These are phyloP conservation scores for Muscicapa adusta DNA, from an alignment of 2,113 vertebrate species.

Conservation along the genomic window DNA sequence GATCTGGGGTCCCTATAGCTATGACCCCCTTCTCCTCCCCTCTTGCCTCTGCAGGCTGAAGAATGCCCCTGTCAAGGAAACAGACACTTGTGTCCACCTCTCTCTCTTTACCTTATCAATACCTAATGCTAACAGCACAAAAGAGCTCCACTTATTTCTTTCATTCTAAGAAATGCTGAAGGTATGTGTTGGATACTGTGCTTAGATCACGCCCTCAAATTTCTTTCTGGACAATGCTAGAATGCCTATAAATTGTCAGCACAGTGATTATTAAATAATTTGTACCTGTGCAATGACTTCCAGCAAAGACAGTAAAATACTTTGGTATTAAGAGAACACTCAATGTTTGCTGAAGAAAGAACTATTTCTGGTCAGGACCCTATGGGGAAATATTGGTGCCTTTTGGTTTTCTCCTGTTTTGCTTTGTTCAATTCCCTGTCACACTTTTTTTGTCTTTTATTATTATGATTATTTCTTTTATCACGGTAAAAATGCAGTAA, in stretches of 20 bases:
- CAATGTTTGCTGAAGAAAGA: neutral
- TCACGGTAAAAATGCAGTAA: neutral
- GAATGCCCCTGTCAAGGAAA: neutral
- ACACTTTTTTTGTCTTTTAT: neutral
- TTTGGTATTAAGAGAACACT: neutral
- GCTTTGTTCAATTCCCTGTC: neutral
- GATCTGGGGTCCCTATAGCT: neutral
- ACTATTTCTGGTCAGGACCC: neutral
- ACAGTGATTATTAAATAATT: slow-evolving; percentile 12
- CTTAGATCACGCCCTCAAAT: neutral
- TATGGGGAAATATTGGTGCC: neutral
- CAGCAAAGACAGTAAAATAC: neutral
- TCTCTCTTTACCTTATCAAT: neutral
- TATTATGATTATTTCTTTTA: neutral
- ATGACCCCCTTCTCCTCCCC: neutral
- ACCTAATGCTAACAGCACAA: neutral
- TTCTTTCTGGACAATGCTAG: neutral
- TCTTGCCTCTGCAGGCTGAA: neutral
- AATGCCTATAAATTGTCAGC: neutral
- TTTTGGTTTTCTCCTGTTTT: neutral
- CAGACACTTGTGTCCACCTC: neutral
- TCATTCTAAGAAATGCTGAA: neutral
- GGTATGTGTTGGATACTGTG: neutral
- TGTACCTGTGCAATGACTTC: neutral
- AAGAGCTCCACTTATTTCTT: neutral